A percentile compares a stretch with the other conserved stretches of the same genome.
Conservation (phyloP, 2,888 invertebrate species). For the Dicyrtoma fusca region DNA sequence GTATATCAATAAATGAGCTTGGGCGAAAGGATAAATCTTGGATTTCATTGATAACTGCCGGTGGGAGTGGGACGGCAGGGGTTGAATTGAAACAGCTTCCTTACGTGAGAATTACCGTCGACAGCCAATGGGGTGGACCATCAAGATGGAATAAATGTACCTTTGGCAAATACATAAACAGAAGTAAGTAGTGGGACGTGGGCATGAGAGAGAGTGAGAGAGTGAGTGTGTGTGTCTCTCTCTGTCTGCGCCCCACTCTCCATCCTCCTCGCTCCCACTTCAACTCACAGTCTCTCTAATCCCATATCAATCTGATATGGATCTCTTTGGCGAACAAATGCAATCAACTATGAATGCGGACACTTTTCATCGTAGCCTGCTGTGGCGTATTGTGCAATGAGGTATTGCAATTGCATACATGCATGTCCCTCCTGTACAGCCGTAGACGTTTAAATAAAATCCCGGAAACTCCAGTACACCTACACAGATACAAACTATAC, state of each 20-base stretch:
- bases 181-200: constrained; percentile 2
- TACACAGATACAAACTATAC: not conserved
- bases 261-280: too few relatives aligned
- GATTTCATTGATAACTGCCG: constrained; percentile 22
- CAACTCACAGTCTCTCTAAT: too few relatives aligned
- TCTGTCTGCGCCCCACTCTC: not conserved
- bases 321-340: constrained; percentile 28
- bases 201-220: not conserved
- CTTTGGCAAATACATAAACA: constrained; percentile 1
- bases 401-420: constrained; percentile 19
- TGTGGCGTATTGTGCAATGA: not conserved
- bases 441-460: not conserved
- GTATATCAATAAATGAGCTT: constrained; percentile 27
- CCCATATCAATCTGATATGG: constrained; percentile 32
- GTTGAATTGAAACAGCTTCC: constrained; percentile 6
- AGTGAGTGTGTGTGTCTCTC: constrained; percentile 1
- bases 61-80: not conserved
- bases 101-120: constrained; percentile 9
- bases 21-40: constrained; percentile 10
- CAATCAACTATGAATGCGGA: constrained; percentile 33
- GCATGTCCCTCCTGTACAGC: not conserved
- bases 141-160: constrained; percentile 7
- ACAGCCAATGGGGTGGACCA: not conserved
- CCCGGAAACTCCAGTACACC: not conserved
- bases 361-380: constrained; percentile 26